Conservation (phyloP, 2,888 invertebrate genomes). For the Papilio demoleus region DNA sequence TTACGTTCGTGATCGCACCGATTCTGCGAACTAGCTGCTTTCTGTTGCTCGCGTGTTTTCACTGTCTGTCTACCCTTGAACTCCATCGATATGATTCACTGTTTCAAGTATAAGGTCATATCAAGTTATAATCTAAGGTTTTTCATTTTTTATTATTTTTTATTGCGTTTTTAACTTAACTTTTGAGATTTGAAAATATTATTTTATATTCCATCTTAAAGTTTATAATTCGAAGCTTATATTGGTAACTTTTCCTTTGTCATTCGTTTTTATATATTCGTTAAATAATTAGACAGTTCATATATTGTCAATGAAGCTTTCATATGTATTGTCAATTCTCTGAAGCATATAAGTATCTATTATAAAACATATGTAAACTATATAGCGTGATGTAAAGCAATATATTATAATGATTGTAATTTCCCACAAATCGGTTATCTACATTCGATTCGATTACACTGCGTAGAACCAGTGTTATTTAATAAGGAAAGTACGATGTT, state of each 20-base stretch:
- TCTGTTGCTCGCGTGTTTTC: conserved; percentile 44
- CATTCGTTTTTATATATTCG: no score
- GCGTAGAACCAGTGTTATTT: no score
- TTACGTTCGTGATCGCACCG: conserved; percentile 45
- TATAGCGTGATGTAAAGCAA: background rate
- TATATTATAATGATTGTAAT: background rate
- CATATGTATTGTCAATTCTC: no score
- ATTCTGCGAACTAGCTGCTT: conserved; percentile 45
- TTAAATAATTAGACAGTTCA: no score
- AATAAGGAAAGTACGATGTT: conserved; percentile 37
- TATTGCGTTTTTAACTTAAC: background rate
- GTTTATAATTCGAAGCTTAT: no score
- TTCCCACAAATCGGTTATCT: conserved; percentile 1
- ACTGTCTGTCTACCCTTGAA: conserved; percentile 46
- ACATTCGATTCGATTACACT: background rate
- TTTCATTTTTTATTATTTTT: background rate
- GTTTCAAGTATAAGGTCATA: conserved; percentile 25
- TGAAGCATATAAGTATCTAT: no score
- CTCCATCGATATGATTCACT: conserved; percentile 39
- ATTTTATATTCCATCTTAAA: no score
- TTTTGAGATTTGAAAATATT: background rate
- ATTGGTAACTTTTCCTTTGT: background rate
- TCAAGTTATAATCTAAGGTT: conserved; percentile 24
- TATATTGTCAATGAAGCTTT: no score
- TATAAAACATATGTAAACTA: no score